Evolutionary conservation across 2,888 invertebrate genomes (phyloP).

Genomic region (Tetragnatha montana): DNA sequence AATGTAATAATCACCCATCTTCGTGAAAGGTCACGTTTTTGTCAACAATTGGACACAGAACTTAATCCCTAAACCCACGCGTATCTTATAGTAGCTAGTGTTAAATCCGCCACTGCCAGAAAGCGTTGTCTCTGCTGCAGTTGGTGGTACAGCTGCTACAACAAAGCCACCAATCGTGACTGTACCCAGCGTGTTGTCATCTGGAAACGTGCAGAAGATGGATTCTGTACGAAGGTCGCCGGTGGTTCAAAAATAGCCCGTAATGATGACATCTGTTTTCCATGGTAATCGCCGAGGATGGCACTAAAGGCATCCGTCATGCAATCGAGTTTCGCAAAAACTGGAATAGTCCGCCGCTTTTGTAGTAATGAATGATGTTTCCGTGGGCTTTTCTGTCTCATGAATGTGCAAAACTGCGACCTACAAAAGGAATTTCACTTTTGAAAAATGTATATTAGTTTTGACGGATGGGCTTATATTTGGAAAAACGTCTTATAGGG

Average conservation of each 20-base stretch:
- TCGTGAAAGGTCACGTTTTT: slow-evolving; percentile 38
- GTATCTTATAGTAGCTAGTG: not conserved
- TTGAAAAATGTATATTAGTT: no score
- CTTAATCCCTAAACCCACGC: slow-evolving; percentile 1
- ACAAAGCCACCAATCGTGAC: slow-evolving; percentile 17
- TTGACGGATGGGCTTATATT: no score
- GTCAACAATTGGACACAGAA: not conserved
- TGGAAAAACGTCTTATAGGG: no score
- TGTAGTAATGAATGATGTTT: no score
- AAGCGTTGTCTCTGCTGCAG: not conserved
- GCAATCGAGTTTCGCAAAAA: not conserved
- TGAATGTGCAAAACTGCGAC: no score
- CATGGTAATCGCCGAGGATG: not conserved
- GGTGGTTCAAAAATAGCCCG: not conserved
- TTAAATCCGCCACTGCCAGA: not conserved
- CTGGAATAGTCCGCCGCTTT: no score
- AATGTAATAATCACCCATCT: not conserved
- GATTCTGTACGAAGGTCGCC: slow-evolving; percentile 6
- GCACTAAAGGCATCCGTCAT: not conserved
- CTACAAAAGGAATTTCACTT: no score
- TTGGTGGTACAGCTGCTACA: slow-evolving; percentile 13
- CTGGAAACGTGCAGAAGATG: not conserved
- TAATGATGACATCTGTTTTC: not conserved
- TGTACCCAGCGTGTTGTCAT: slow-evolving; percentile 8
- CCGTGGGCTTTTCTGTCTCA: no score